A percentile compares a stretch with the other conserved stretches of the same genome.
These are phyloP conservation scores for Plecotus auritus DNA, from an alignment of 2,113 vertebrate genomes.

Conservation along the genomic window DNA sequence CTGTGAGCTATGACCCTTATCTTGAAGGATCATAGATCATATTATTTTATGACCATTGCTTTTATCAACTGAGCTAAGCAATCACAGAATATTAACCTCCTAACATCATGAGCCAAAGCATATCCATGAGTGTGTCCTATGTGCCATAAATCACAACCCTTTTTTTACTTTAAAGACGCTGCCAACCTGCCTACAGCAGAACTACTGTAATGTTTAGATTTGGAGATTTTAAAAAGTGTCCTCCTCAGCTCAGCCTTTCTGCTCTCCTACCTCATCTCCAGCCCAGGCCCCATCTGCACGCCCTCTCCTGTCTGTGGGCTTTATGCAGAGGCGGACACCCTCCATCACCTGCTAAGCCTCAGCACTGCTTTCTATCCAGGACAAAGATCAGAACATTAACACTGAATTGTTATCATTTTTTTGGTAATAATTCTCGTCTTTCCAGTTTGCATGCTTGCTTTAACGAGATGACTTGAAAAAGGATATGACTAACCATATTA, in stretches of 20 bases:
- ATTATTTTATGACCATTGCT: not conserved
- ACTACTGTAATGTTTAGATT: not conserved
- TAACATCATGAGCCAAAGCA: not conserved
- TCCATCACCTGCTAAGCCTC: not conserved
- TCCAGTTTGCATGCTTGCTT: not conserved
- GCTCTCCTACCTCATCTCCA: not conserved
- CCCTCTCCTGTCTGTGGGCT: not conserved
- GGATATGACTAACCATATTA: not conserved
- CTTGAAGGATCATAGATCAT: not conserved
- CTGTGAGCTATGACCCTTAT: not conserved
- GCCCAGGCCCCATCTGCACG: not conserved
- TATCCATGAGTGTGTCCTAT: not conserved
- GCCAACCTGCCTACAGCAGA: not conserved
- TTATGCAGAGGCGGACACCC: not conserved
- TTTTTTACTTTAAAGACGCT: not conserved
- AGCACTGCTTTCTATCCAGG: not conserved
- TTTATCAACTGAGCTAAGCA: not conserved
- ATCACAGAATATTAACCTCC: not conserved
- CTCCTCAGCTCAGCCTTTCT: not conserved
- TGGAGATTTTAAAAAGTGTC: not conserved
- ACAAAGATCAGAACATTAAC: not conserved
- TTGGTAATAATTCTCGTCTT: not conserved
- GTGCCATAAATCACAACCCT: not conserved
- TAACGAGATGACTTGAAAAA: not conserved
- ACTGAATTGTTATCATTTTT: not conserved